These are phyloP conservation scores for Myripristis jacobus DNA, from an alignment of 2,797 vertebrate genomes.

Conservation along the genomic window DNA sequence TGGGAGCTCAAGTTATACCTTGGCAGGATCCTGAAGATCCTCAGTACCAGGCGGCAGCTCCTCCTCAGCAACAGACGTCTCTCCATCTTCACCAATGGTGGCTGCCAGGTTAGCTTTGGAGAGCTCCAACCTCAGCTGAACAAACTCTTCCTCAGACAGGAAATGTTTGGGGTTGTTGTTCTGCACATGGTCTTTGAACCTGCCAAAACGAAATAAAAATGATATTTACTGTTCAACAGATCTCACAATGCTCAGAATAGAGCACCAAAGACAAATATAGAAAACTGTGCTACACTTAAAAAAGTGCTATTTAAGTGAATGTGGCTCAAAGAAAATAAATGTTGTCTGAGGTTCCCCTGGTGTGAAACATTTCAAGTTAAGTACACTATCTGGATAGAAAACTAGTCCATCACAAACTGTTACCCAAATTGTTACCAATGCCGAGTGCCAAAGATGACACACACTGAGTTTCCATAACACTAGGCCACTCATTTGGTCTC, in stretches of 20 bases:
- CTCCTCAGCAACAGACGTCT: slow-evolving; percentile 75
- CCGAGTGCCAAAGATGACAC: neutral
- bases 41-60: slow-evolving; percentile 92
- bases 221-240: neutral
- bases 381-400: too few relatives aligned
- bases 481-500: neutral
- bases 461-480: neutral
- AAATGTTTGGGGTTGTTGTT: slow-evolving; percentile 94
- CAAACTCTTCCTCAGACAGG: slow-evolving; percentile 93
- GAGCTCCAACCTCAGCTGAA: slow-evolving; percentile 91
- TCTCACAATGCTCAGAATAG: neutral
- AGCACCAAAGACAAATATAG: neutral
- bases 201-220: slow-evolving; percentile 52
- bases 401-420: too few relatives aligned
- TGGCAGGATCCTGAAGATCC: slow-evolving; percentile 95
- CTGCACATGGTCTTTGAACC: slow-evolving; percentile 98
- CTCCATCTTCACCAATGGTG: slow-evolving; percentile 85
- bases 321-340: too few relatives aligned
- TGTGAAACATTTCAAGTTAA: too few relatives aligned
- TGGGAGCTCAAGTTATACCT: slow-evolving; percentile 80
- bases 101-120: slow-evolving; percentile 84
- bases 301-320: too few relatives aligned
- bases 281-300: neutral
- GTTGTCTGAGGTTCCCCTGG: too few relatives aligned
- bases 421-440: neutral